Percentiles rank a stretch among this genome's conserved stretches.
Evolutionary conservation across 2,113 vertebrate species (phyloP).

Genomic region (Lampris incognitus): DNA sequence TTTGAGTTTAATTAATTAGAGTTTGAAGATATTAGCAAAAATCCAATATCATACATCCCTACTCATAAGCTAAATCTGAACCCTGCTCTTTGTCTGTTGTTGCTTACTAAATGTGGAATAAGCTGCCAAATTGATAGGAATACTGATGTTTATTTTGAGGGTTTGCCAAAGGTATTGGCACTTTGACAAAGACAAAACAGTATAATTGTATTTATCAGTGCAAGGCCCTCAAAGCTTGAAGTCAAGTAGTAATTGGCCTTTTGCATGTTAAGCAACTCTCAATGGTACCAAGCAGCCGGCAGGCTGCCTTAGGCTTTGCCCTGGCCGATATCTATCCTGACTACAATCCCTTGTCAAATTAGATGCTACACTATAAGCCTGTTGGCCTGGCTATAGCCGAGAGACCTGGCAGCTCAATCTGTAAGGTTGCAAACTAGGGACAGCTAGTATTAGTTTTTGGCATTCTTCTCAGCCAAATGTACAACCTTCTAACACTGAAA

Average conservation of each 20-base stretch:
- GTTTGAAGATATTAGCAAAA: too few relatives aligned
- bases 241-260: constrained; percentile 14
- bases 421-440: neutral
- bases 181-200: constrained; percentile 33
- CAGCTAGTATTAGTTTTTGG: neutral
- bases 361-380: constrained; percentile 4
- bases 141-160: constrained; percentile 2
- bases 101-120: neutral
- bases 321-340: neutral
- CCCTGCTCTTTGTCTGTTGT: constrained; percentile 1
- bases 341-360: constrained; percentile 35
- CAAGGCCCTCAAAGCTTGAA: constrained; percentile 5
- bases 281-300: constrained; percentile 1
- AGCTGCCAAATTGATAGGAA: constrained; percentile 1
- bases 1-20: too few relatives aligned
- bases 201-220: constrained; percentile 1
- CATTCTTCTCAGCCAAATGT: constrained; percentile 1
- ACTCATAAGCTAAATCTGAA: neutral
- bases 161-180: constrained; percentile 21
- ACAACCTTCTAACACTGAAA: constrained; percentile 8
- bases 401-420: constrained; percentile 4
- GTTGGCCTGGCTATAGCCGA: constrained; percentile 16
- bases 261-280: constrained; percentile 2
- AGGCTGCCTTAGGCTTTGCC: neutral
- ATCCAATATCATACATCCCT: too few relatives aligned